Conservation (phyloP, 1,140 invertebrate species). For the Zaprionus capensis region DNA sequence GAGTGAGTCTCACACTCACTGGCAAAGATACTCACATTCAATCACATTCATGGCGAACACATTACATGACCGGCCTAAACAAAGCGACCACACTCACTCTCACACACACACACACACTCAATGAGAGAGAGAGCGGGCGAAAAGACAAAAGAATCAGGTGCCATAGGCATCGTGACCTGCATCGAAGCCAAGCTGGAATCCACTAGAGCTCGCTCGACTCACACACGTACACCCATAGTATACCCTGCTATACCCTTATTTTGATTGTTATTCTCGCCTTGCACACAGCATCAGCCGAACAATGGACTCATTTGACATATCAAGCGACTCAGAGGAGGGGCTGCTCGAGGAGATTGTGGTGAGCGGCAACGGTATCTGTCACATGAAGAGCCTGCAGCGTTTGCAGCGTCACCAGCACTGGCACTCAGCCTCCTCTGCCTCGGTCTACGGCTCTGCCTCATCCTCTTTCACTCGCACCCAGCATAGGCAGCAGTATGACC, state of each 20-base stretch:
- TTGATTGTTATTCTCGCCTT: conserved; percentile 46
- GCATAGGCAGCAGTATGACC: conserved; percentile 55
- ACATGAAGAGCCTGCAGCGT: conserved; percentile 61
- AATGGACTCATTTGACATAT: conserved; percentile 84
- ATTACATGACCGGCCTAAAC: conserved; percentile 13
- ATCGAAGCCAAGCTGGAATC: conserved; percentile 32
- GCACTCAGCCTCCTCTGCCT: conserved; percentile 52
- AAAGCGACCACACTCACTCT: conserved; percentile 15
- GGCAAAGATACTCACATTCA: conserved; percentile 12
- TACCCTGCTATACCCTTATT: conserved; percentile 14
- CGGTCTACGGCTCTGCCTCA: conserved; percentile 42
- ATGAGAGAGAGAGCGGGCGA: background rate
- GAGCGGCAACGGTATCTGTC: conserved; percentile 44
- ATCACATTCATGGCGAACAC: conserved; percentile 22
- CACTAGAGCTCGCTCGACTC: conserved; percentile 2
- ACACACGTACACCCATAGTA: conserved; percentile 15
- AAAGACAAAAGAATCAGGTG: conserved; percentile 39
- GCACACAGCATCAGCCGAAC: conserved; percentile 77
- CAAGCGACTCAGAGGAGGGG: conserved; percentile 83
- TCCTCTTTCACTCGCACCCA: conserved; percentile 38
- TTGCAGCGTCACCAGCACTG: conserved; percentile 63
- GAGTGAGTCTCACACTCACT: conserved; percentile 4
- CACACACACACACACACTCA: background rate
- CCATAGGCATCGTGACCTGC: conserved; percentile 37
- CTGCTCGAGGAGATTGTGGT: conserved; percentile 83